Base-by-base conservation (phyloP, 2,888 invertebrate genomes). In the Nemotelus pantherinus region DNA sequence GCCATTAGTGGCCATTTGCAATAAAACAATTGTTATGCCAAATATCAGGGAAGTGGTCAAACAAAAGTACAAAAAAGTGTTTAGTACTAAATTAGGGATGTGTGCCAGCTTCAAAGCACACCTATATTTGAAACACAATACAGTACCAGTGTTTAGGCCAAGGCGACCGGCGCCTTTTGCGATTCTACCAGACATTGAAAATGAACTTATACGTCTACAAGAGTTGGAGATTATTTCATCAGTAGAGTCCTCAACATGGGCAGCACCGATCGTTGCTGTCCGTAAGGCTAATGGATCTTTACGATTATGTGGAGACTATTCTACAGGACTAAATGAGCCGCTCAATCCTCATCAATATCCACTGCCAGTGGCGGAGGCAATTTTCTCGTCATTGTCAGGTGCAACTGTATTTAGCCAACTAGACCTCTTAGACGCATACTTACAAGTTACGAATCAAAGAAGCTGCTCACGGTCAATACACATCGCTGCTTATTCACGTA, bases 221-320 rank as follows among this genome's bases (percentile, higher is more conserved):
- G 6, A 63, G 1, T 25, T 5, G 6, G 63, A 43, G 3, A 63
- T 63, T 3, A 63, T 63, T 41, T 41, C 63, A 47, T 3, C 47
- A 10, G 25, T 9, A 10, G n/a, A 47, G 7, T 67, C 45, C 10
- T 45, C 45, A 10, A 39, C 4, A 3, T 82, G 80, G 80, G 79
- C 81, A 6, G 80, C 82, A 48, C 81, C 81, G 5, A 80, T 82
- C 47, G 80, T 81, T 5, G 78, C 77, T 1, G 77, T 80, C 3
- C 76, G 65, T 53, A 82, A 81, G 47, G 57, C 77, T 47, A 79
- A 79, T 2, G 82, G 80, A 3, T 64, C 67, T 2, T 67, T 82
- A 7, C 64, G 82, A 4, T 79, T 81, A 41, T 82, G 82, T 39
- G 80, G 79, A 57, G 81, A 81, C 68, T 81, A 78, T 71, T 81